Evolutionary conservation across 2,888 invertebrate species (phyloP), one percentile per base, ranked within the genome.

Genomic region (Anarsia innoxiella): DNA sequence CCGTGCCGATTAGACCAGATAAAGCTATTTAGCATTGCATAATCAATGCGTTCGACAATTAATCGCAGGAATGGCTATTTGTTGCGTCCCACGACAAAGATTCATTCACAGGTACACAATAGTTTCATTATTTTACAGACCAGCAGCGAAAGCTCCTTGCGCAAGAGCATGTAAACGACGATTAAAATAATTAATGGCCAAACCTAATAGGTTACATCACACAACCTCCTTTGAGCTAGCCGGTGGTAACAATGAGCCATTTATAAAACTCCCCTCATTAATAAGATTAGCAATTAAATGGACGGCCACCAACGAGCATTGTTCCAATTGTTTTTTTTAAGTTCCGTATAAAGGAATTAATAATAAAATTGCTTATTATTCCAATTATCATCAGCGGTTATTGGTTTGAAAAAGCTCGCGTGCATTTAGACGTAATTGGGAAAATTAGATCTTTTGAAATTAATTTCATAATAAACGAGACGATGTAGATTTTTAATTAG

Each of bases 101-200:
- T 58, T 60, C 61, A 66, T 78, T 82, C 75, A 68, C 62, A 61
- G 50, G 43, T 57, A 57, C 61, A 82, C 82, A 83, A 83, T 82
- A 58, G 73, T 50, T 53, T 55, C 68, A 71, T 79, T 80, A 80
- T 82, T 77, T 76, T 76, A 76, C 65, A 52, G 56, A 49, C 41
- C 48, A 51, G 48, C 39, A 56, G 74, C 75, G 79, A 79, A 80
- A 77, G 77, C 69, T 63, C 51, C 39, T 82, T 80, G 60, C 66
- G 69, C 56, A 80, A 76, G 53, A 48, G 46, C 60, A 66, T 59
- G 62, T 74, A 70, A 76, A 74, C 64, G 70, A 59, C 68, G 62
- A 71, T 79, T 73, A 77, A 74, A 69, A 70, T 79, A 78, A 83
- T 78, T 80, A 80, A 83, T 80, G 66, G 62, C 55, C 61, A 52